Evolutionary conservation across 2,113 vertebrate genomes (phyloP).

Genomic region (Epinephelus fuscoguttatus): DNA sequence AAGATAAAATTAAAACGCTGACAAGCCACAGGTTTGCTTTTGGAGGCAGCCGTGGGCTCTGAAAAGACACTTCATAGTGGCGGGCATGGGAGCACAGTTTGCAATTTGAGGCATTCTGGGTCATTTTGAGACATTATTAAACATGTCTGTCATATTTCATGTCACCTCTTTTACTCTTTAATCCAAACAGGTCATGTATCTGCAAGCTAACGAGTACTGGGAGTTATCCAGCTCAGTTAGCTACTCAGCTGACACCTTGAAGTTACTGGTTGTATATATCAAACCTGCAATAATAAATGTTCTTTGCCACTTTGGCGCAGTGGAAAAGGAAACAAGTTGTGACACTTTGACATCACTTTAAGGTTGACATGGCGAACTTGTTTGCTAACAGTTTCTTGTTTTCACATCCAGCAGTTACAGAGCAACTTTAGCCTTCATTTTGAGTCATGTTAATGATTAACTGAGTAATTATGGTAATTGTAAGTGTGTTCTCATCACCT

Average conservation of each 20-base stretch:
- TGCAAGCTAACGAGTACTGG: not conserved
- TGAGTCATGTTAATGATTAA: too few relatives aligned
- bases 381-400: too few relatives aligned
- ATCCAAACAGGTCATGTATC: too few relatives aligned
- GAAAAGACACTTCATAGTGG: not conserved
- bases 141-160: not conserved
- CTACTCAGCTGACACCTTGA: not conserved
- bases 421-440: too few relatives aligned
- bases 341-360: too few relatives aligned
- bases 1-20: constrained; percentile 17
- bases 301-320: not conserved
- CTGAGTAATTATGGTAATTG: too few relatives aligned
- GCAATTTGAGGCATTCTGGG: not conserved
- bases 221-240: not conserved
- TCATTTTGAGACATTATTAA: not conserved
- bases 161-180: not conserved
- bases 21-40: constrained; percentile 12
- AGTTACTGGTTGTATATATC: not conserved
- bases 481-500: too few relatives aligned
- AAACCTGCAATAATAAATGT: not conserved
- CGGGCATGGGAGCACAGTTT: not conserved
- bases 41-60: not conserved
- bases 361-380: not conserved
- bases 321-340: not conserved
- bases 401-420: too few relatives aligned